These are phyloP conservation scores for Rhagoletis zephyria DNA, from an alignment of 1,140 invertebrate species.

Conservation along the genomic window DNA sequence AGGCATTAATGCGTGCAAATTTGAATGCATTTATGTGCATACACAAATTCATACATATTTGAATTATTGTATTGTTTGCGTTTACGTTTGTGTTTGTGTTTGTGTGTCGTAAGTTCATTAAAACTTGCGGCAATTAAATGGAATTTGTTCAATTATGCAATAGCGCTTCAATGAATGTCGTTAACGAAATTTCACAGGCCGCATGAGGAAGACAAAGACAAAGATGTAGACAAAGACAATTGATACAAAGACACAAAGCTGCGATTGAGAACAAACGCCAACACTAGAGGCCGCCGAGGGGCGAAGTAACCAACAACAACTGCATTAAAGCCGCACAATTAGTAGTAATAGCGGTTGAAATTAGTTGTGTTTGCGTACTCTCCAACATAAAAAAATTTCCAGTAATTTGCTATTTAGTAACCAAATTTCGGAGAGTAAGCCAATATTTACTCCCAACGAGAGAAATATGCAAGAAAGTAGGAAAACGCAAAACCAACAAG, in stretches of 20 bases:
- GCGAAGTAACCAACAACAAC: neutral
- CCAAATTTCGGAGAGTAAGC: too few relatives aligned
- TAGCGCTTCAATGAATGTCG: neutral
- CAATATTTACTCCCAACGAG: too few relatives aligned
- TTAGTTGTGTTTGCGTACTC: neutral
- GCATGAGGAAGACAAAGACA: neutral
- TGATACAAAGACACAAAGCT: too few relatives aligned
- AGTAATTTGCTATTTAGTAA: too few relatives aligned
- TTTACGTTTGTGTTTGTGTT: neutral
- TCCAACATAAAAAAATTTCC: too few relatives aligned
- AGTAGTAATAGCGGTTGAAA: neutral
- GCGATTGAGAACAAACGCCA: neutral
- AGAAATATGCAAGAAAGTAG: too few relatives aligned
- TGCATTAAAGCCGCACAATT: neutral
- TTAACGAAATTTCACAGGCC: neutral
- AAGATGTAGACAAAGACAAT: neutral
- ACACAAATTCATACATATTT: neutral
- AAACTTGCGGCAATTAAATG: neutral
- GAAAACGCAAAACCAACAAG: too few relatives aligned
- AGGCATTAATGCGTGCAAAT: too few relatives aligned
- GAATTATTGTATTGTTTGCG: neutral
- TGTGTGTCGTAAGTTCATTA: neutral
- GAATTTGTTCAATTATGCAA: constrained; percentile 27
- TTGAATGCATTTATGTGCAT: neutral
- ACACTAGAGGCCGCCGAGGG: neutral